Conservation (phyloP, 2,797 vertebrate species). For the Todus mexicanus region DNA sequence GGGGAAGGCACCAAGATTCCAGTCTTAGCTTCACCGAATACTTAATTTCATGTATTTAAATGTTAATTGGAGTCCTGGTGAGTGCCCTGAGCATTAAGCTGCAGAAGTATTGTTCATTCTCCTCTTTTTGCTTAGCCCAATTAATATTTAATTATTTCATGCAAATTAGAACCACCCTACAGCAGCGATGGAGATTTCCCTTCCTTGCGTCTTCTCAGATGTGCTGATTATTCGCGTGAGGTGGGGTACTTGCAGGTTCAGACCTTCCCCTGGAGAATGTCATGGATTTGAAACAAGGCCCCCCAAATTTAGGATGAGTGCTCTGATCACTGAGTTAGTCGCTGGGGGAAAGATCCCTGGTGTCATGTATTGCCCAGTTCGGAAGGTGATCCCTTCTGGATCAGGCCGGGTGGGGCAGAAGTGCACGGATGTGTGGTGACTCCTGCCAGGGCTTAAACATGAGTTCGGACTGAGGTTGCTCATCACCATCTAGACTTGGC, state of each 20-base stretch:
- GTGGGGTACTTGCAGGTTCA: background rate
- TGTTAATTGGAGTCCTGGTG: conserved; percentile 48
- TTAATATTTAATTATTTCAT: conserved; percentile 40
- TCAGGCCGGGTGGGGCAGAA: background rate
- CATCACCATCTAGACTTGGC: background rate
- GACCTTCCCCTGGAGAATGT: background rate
- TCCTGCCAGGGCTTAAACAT: background rate
- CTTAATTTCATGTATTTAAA: conserved; percentile 49
- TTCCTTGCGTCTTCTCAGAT: background rate
- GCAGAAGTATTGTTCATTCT: conserved; percentile 9
- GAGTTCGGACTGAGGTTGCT: background rate
- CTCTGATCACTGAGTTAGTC: background rate
- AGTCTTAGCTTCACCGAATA: conserved; percentile 11
- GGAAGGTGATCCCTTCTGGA: background rate
- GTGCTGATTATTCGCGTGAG: background rate
- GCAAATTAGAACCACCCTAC: background rate
- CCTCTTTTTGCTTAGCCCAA: background rate
- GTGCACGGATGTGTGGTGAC: background rate
- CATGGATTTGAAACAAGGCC: background rate
- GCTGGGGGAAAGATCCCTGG: background rate
- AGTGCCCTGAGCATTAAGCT: conserved; percentile 26
- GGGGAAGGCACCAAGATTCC: background rate
- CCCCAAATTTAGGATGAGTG: background rate
- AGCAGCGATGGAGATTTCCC: background rate
- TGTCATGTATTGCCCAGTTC: background rate